Evolutionary conservation across 1,140 invertebrate species (phyloP), one percentile per base, ranked within the genome.

Genomic region (Drosophila triauraria): DNA sequence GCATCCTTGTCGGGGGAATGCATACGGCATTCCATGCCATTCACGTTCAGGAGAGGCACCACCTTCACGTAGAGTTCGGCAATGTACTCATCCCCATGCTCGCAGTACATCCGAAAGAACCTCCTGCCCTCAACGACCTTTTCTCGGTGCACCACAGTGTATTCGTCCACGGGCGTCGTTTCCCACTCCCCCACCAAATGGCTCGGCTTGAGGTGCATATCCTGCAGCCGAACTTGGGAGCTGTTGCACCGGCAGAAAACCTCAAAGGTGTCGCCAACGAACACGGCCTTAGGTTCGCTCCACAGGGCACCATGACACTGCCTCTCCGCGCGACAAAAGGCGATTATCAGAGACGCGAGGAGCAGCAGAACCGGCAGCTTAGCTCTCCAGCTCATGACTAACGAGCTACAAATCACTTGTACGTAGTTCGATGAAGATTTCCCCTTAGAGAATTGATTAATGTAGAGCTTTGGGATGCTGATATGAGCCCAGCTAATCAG

Each of bases 161-260:
- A 12, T 2, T 61, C 20, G 13, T 61, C 59, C 20, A 61, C 15
- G 2, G 27, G 20, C 15, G 25, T 43, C 6, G 25, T 59, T 40
- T 27, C 15, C 15, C 20, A 9, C 10, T 35, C 3, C 9, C n/a
- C 23, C 8, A 23, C 17, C 27, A 25, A 10, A 15, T 50, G 3
- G 4, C 44, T 9, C 12, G 17, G 20, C 8, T 0, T 10, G 1
- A 61, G 2, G 30, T 23, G n/a, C 46, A 61, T 25, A 13, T 53
- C 20, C 46, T 53, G 13, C 13, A 23, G 4, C 5, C 6, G 10
- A 30, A 61, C 46, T 8, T 1, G 1, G 15, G 59, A 53, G 13
- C 1, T 54, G 1, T 54, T 62, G 32, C 60, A 62, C n/a, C 47
- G 20, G 20, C 60, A 62, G n/a, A 58, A 58, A 38, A 58, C 56